phyloP scores from a whole-genome alignment of 2,797 vertebrate genomes.

The Pantherophis alleghaniensis region DNA sequence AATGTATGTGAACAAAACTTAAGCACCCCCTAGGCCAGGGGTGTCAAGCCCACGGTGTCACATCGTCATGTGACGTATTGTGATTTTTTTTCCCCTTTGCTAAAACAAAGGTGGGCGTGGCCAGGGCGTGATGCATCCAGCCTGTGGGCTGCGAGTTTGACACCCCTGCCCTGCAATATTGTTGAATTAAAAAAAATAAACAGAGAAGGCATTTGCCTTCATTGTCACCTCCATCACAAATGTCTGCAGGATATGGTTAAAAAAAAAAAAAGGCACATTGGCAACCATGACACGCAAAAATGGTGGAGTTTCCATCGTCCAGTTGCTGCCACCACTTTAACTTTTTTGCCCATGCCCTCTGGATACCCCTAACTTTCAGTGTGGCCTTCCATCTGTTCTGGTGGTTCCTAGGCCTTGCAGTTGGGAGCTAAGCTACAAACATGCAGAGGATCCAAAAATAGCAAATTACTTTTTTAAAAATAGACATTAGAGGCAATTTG shows the following conservation, averaged over 20 bases:
- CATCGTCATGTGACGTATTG: no score
- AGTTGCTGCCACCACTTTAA: not conserved
- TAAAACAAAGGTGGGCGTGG: no score
- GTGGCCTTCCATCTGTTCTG: not conserved
- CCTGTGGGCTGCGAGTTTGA: no score
- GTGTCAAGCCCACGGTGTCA: no score
- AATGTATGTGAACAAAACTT: not conserved
- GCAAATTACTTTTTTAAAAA: not conserved
- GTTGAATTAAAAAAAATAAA: not conserved
- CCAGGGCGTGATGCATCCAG: no score
- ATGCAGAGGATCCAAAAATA: conserved; percentile 15
- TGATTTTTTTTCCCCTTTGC: no score
- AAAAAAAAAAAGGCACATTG: not conserved
- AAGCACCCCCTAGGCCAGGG: not conserved
- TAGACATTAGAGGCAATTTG: not conserved
- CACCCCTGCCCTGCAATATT: not conserved
- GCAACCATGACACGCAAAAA: not conserved
- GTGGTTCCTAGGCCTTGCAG: not conserved
- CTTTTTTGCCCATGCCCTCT: not conserved
- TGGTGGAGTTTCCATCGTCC: not conserved
- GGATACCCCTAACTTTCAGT: no score
- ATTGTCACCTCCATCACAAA: not conserved
- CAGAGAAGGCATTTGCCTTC: not conserved
- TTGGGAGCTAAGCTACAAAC: not conserved
- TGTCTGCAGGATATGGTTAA: not conserved